Base-by-base conservation (phyloP, 2,888 invertebrate species). In the Capitulum mitella region DNA sequence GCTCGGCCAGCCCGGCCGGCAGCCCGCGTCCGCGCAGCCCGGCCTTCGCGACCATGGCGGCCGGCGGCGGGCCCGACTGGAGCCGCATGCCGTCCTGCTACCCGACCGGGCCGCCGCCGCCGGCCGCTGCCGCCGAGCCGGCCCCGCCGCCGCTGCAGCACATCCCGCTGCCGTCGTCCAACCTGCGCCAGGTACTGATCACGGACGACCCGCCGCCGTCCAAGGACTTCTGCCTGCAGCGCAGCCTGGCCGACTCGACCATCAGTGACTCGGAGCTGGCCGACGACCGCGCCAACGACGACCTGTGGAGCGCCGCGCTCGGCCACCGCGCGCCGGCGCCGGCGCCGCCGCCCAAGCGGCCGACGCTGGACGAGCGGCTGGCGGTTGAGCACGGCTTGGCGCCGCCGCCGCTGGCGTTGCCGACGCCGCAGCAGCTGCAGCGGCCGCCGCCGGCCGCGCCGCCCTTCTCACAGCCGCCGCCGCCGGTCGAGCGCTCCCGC, bases 341-440 rank as follows among this genome's bases (percentile, higher is more conserved):
- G 48, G 61, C 77, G 10, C 82, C 82, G 64, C 89, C 89, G 0
- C 90, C 90, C 0, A 89, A 89, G 83, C 85, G 90, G 78, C 84
- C 89, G 26, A 89, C 90, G 0, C 85, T 90, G 16, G 90, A 90
- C 80, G 89, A 90, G 82, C 85, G 90, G 83, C 86, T 90, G 80
- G 89, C 88, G 83, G 85, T 89, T 79, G 90, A 89, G 81, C 84
- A 90, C 82, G 90, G 90, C 12, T 86, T 89, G 64, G 87, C 79
- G n/a, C 77, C 81, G 29, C 77, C 78, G 40, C 79, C 80, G 22
- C 78, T 79, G 32, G 75, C 70, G 19, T n/a, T n/a, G n/a, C 75
- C 32, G 43, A 40, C 46, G 79, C 74, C 22, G 78, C 32, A 48
- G 46, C 76, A 19, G 26, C 77, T 22, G 22, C 46, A 29, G 29